These are phyloP conservation scores for Apolygus lucorum DNA, from an alignment of 1,140 invertebrate genomes.

Conservation along the genomic window DNA sequence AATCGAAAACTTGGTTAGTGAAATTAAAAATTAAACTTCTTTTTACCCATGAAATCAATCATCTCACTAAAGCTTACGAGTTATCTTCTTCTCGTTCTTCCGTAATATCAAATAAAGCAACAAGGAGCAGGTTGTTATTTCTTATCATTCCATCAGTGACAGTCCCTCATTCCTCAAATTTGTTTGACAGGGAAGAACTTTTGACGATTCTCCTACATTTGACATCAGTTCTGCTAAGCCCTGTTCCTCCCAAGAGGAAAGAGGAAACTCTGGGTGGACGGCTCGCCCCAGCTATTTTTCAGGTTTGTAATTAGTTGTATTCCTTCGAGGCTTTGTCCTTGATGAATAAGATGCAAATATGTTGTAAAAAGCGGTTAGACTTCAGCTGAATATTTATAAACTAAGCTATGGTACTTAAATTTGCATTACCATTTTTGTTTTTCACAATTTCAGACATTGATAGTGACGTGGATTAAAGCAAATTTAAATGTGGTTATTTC, in stretches of 20 bases:
- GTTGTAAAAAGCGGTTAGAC: too few relatives aligned
- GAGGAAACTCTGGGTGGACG: conserved; percentile 69
- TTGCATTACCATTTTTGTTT: too few relatives aligned
- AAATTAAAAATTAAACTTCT: neutral
- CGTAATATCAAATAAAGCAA: too few relatives aligned
- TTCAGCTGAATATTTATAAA: too few relatives aligned
- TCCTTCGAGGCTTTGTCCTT: too few relatives aligned
- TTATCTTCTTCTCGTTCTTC: too few relatives aligned
- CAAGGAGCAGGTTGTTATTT: too few relatives aligned
- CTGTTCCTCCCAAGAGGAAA: conserved; percentile 61
- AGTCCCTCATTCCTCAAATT: too few relatives aligned
- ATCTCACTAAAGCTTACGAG: neutral
- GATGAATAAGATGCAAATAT: too few relatives aligned
- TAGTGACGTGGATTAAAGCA: conserved; percentile 97
- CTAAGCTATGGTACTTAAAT: too few relatives aligned
- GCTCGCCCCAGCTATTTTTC: conserved; percentile 81
- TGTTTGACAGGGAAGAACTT: conserved; percentile 65
- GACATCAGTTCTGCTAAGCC: conserved; percentile 78
- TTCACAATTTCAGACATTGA: conserved; percentile 63
- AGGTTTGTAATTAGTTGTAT: too few relatives aligned
- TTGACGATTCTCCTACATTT: conserved; percentile 82
- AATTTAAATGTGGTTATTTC: conserved; percentile 88
- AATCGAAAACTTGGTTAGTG: conserved; percentile 77
- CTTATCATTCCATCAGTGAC: too few relatives aligned
- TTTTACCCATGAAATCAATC: neutral